Base-by-base conservation (phyloP, 2,888 invertebrate genomes). In the Therioaphis trifolii region DNA sequence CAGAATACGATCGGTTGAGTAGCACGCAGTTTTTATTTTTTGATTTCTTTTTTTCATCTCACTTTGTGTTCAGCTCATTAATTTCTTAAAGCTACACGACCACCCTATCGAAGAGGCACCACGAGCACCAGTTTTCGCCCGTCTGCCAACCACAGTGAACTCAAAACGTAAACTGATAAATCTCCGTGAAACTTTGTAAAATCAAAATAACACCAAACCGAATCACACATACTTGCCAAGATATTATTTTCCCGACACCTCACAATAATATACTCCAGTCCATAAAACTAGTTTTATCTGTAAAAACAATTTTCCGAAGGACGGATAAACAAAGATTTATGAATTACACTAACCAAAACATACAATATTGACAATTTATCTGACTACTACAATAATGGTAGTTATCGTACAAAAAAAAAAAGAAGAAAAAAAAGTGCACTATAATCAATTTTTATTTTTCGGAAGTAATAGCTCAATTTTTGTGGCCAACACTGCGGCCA, bases 121-220 rank as follows among this genome's bases (percentile, higher is more conserved):
- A 21, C 24, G 43, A 69, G 55, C 69, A 80, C 55, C 80, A 71
- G 40, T 80, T 80, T 61, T 72, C 80, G 29, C 71, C 61, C 71
- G 71, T 80, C 80, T 80, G 80, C 71, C 80, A 80, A 80, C 80
- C 29, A 11, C 80, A 80, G 79, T 43, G 14, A 55, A 69, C 68
- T 52, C 35, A 35, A 78, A 76, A 66, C 63, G 27, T 21, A 69
- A 52, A 27, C 43, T 43, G 58, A 69, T 69, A 79, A 69, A 79
- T 79, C 69, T 69, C 40, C n/a, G 29, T 18, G 43, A 40, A 69
- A 79, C 43, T 58, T 46, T 7, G 40, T 40, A 18, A 43, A 68
- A 78, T 55, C 40, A 68, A 68, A 79, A 79, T 69, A 58, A 79
- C 15, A 21, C n/a, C 55, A 3, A 27, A 69, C 14, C 40, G 40